Percentiles rank a stretch among this genome's conserved stretches.
Conservation (phyloP, 2,888 invertebrate genomes). For the Ichneumoninae sp. region DNA sequence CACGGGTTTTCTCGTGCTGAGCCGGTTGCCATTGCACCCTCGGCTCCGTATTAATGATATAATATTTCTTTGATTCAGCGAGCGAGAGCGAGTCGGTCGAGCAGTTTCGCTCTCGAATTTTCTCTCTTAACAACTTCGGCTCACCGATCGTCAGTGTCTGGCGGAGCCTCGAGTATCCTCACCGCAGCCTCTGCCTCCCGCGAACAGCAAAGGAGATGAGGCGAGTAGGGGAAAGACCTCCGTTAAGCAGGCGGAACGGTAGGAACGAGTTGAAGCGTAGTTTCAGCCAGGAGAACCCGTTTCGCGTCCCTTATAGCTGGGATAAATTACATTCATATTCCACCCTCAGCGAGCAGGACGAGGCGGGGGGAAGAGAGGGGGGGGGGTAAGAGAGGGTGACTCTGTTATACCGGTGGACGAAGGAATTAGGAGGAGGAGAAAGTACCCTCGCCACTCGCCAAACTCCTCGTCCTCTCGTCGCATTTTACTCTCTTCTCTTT, state of each 20-base stretch:
- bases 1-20: conserved; percentile 30
- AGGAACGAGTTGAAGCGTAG: conserved; percentile 78
- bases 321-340: conserved; percentile 82
- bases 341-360: conserved; percentile 45
- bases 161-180: conserved; percentile 48
- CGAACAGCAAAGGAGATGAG: conserved; percentile 37
- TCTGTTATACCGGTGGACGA: conserved; percentile 49
- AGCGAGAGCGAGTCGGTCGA: conserved; percentile 61
- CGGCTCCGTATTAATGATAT: conserved; percentile 80
- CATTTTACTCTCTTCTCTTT: conserved; percentile 17
- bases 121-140: conserved; percentile 76
- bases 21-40: conserved; percentile 75
- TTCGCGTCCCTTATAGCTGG: conserved; percentile 77
- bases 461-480: conserved; percentile 37
- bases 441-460: conserved; percentile 46
- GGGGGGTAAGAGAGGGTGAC: conserved; percentile 35
- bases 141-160: conserved; percentile 55
- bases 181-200: conserved; percentile 38
- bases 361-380: not conserved
- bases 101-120: conserved; percentile 57
- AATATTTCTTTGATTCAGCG: conserved; percentile 82
- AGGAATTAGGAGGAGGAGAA: conserved; percentile 34
- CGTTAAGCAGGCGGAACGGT: conserved; percentile 68
- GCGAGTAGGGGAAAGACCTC: conserved; percentile 46
- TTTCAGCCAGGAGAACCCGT: conserved; percentile 72